Evolutionary conservation across 2,113 vertebrate genomes (phyloP).

Genomic region (Alces alces): DNA sequence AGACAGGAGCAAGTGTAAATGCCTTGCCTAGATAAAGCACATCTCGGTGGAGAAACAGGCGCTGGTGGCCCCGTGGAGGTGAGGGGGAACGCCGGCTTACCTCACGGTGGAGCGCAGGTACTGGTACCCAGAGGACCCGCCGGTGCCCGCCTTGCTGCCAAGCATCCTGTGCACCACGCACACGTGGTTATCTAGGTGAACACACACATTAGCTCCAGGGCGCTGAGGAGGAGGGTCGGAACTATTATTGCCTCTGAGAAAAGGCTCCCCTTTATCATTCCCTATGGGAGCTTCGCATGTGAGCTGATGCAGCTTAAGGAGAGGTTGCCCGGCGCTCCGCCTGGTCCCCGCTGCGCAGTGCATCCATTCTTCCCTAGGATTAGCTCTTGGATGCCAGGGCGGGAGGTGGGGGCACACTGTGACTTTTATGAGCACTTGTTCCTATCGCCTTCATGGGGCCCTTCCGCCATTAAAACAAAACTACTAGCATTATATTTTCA

Average conservation of each 20-base stretch:
- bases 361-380: not conserved
- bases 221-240: not conserved
- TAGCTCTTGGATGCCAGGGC: not conserved
- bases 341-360: not conserved
- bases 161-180: slow-evolving; percentile 99
- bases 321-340: slow-evolving; percentile 3
- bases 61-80: not conserved
- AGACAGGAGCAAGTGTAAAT: not conserved
- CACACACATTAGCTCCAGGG: not conserved
- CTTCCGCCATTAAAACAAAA: not conserved
- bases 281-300: not conserved
- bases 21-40: not conserved
- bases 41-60: accelerated
- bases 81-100: slow-evolving; percentile 67
- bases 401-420: accelerated
- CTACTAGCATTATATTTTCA: not conserved
- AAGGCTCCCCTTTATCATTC: not conserved
- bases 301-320: not conserved
- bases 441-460: not conserved
- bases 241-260: slow-evolving; percentile 10
- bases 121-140: slow-evolving; percentile 95
- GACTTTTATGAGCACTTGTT: not conserved
- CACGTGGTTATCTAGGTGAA: slow-evolving; percentile 91
- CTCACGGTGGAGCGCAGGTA: slow-evolving; percentile 97
- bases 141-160: slow-evolving; percentile 93